Evolutionary conservation across 2,797 vertebrate species (phyloP).

Genomic region (Lycodopsis pacificus): DNA sequence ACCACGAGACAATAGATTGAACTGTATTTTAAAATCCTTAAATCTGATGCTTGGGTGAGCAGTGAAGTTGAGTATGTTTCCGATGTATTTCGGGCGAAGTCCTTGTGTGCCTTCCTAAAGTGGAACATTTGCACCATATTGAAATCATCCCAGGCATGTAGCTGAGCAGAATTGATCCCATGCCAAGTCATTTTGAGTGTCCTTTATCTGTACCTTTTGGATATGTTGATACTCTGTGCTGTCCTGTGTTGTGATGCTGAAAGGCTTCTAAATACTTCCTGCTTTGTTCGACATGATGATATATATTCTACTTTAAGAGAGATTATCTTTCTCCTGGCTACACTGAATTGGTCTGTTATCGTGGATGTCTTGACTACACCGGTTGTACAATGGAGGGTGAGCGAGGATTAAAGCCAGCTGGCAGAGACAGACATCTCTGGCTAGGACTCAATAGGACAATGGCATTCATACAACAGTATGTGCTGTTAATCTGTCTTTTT

Average conservation of each 20-base stretch:
- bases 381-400: constrained; percentile 24
- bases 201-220: constrained; percentile 47
- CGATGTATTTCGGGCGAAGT: neutral
- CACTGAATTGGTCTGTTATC: constrained; percentile 32
- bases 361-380: constrained; percentile 34
- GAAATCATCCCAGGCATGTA: constrained; percentile 45
- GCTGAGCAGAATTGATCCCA: constrained; percentile 40
- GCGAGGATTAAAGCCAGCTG: constrained; percentile 39
- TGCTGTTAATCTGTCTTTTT: constrained; percentile 37
- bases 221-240: constrained; percentile 27
- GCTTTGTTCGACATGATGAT: constrained; percentile 8
- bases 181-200: constrained; percentile 52
- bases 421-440: constrained; percentile 21
- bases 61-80: neutral
- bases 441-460: constrained; percentile 26
- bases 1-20: too few relatives aligned
- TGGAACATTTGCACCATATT: constrained; percentile 43
- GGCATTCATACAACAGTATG: constrained; percentile 20
- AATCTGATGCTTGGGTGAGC: too few relatives aligned
- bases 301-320: neutral
- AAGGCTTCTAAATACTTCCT: constrained; percentile 2
- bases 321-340: neutral
- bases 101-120: constrained; percentile 2
- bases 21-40: too few relatives aligned
- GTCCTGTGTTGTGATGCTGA: neutral